Percentiles rank a stretch among this genome's conserved stretches.
These are phyloP conservation scores for Bovichtus variegatus DNA, from an alignment of 2,797 vertebrate species.

Conservation along the genomic window DNA sequence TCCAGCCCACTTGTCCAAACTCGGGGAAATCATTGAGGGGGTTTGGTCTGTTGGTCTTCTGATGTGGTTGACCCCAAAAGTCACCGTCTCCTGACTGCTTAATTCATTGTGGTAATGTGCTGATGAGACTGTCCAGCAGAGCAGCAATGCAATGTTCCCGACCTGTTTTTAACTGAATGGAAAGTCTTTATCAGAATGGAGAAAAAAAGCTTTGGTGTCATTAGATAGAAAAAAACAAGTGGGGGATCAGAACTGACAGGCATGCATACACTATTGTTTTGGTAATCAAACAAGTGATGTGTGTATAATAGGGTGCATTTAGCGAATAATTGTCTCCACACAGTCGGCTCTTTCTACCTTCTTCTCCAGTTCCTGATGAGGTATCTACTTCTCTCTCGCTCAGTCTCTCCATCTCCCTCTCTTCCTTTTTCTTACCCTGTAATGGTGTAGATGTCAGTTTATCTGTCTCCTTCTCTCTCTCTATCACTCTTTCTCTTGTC, in stretches of 20 bases:
- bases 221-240: slow-evolving; percentile 6
- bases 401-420: background rate
- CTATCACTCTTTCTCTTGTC: slow-evolving; percentile 27
- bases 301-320: background rate
- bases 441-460: slow-evolving; percentile 23
- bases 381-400: background rate
- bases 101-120: slow-evolving; percentile 20
- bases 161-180: slow-evolving; percentile 55
- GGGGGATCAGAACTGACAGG: slow-evolving; percentile 8
- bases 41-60: background rate
- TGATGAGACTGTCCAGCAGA: slow-evolving; percentile 37
- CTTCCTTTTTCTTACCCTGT: slow-evolving; percentile 21
- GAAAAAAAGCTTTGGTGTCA: slow-evolving; percentile 15
- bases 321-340: background rate
- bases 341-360: background rate
- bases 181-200: slow-evolving; percentile 11
- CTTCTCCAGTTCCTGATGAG: background rate
- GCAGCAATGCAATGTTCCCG: slow-evolving; percentile 5
- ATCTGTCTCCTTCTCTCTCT: slow-evolving; percentile 13
- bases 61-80: slow-evolving; percentile 23
- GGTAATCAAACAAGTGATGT: background rate
- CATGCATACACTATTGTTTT: slow-evolving; percentile 13
- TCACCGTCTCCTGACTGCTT: slow-evolving; percentile 9
- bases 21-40: background rate
- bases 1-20: background rate